phyloP scores from a whole-genome alignment of 2,797 vertebrate genomes.

The Melanotaenia trifasciata region DNA sequence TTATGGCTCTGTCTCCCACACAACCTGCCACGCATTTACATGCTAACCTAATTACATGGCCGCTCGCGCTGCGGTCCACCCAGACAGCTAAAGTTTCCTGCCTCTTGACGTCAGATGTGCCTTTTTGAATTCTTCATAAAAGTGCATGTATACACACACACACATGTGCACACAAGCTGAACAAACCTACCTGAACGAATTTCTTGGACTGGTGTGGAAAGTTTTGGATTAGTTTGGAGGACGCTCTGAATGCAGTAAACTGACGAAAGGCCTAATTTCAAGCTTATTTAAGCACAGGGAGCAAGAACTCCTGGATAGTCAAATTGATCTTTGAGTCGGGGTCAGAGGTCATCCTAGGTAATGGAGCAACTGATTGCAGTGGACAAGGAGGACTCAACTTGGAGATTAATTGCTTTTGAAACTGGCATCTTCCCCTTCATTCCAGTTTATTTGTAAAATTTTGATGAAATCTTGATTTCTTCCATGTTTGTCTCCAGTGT shows the following conservation, averaged over 20 bases:
- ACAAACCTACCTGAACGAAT: slow-evolving; percentile 42
- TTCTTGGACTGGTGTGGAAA: slow-evolving; percentile 39
- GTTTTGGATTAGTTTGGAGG: slow-evolving; percentile 35
- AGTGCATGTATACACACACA: slow-evolving; percentile 1
- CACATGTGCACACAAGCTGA: slow-evolving; percentile 1
- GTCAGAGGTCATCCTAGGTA: slow-evolving; percentile 26
- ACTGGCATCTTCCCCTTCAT: background rate
- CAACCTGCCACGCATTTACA: slow-evolving; percentile 82
- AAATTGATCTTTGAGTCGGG: slow-evolving; percentile 23
- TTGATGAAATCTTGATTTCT: background rate
- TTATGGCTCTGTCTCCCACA: slow-evolving; percentile 79
- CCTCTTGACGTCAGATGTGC: slow-evolving; percentile 80
- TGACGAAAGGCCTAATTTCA: slow-evolving; percentile 51
- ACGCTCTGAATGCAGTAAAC: slow-evolving; percentile 41
- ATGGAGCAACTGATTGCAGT: background rate
- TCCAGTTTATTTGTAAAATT: background rate
- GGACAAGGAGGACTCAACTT: background rate
- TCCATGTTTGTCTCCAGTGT: slow-evolving; percentile 81
- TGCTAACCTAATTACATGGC: slow-evolving; percentile 84
- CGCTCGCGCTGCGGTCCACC: slow-evolving; percentile 76
- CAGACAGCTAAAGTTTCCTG: slow-evolving; percentile 83
- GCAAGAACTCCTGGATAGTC: slow-evolving; percentile 12
- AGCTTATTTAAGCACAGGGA: slow-evolving; percentile 7
- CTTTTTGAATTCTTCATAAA: slow-evolving; percentile 67
- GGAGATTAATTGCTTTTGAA: background rate